Conservation (phyloP, 2,888 invertebrate genomes). For the Ochropleura plecta region DNA sequence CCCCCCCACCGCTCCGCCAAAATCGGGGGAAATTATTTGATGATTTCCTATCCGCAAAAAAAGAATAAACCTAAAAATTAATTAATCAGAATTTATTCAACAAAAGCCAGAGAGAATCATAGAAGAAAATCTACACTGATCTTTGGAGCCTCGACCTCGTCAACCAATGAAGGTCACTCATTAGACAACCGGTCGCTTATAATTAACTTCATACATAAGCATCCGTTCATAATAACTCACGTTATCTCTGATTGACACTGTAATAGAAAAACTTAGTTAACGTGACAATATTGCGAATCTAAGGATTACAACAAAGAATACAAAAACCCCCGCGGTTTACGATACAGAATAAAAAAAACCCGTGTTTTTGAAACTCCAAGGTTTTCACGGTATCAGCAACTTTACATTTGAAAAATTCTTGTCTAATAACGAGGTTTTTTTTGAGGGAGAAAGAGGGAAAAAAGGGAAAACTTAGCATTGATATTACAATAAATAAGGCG, state of each 20-base stretch:
- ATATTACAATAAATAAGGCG: no score
- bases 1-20: no score
- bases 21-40: no score
- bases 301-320: background rate
- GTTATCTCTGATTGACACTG: slow-evolving; percentile 5
- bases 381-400: background rate
- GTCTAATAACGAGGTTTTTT: background rate
- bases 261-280: background rate
- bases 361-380: background rate
- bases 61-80: background rate
- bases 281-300: background rate
- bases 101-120: background rate
- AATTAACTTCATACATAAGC: slow-evolving; percentile 47
- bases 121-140: slow-evolving; percentile 41
- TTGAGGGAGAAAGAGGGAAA: no score
- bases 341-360: background rate
- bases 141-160: slow-evolving; percentile 56
- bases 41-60: no score
- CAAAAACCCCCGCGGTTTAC: background rate
- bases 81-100: background rate
- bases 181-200: slow-evolving; percentile 53
- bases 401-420: background rate
- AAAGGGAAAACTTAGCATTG: no score
- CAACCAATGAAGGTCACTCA: slow-evolving; percentile 46
- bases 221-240: slow-evolving; percentile 17